Conservation (phyloP, 2,888 invertebrate species). For the Polymixis flavicincta region DNA sequence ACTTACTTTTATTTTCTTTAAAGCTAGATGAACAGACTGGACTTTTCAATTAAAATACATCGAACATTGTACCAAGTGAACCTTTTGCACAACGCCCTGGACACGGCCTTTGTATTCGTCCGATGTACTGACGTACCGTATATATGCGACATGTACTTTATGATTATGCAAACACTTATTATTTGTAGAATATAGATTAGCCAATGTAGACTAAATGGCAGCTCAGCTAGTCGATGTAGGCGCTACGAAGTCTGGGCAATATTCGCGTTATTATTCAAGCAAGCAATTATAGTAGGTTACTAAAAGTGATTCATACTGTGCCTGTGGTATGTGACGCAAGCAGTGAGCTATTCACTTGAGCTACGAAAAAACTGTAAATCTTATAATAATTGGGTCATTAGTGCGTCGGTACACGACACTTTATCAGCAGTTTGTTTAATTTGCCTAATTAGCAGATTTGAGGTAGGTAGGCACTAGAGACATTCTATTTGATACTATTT, state of each 20-base stretch:
- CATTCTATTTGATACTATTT: not conserved
- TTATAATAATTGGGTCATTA: constrained; percentile 24
- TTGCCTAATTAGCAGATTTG: constrained; percentile 32
- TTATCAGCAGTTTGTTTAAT: constrained; percentile 34
- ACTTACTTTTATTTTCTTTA: not conserved
- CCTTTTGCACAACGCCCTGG: constrained; percentile 26
- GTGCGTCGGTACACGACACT: constrained; percentile 10
- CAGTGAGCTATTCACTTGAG: not conserved
- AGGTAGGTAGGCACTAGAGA: constrained; percentile 4
- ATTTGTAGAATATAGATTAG: constrained; percentile 55
- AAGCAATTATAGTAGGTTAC: not conserved
- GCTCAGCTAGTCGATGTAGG: constrained; percentile 5
- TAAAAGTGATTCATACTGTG: constrained; percentile 12
- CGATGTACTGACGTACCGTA: constrained; percentile 22
- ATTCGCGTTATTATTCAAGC: not conserved
- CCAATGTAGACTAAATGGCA: constrained; percentile 33
- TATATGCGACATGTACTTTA: constrained; percentile 26
- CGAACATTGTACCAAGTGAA: constrained; percentile 1
- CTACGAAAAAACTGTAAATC: constrained; percentile 5
- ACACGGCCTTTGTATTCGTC: constrained; percentile 35
- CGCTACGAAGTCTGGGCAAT: constrained; percentile 29
- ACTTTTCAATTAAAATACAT: not conserved
- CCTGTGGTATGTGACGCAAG: not conserved
- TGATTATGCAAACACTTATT: constrained; percentile 52
- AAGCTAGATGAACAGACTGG: not conserved